These are phyloP conservation scores for Prochilodus magdalenae DNA, from an alignment of 2,113 vertebrate genomes.

Conservation along the genomic window DNA sequence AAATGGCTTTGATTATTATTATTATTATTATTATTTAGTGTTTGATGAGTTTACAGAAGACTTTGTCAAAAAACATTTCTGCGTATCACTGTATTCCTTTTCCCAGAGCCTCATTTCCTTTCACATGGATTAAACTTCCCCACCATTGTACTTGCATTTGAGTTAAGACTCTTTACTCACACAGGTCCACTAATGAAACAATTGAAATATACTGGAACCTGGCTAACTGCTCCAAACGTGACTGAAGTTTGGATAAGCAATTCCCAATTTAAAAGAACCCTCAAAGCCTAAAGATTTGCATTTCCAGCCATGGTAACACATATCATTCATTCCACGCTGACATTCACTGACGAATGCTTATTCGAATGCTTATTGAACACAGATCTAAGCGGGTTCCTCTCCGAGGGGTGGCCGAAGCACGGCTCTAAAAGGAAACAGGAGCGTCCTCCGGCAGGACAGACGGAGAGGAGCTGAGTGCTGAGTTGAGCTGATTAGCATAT, in stretches of 20 bases:
- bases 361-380: conserved; percentile 24
- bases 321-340: conserved; percentile 13
- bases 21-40: too few relatives aligned
- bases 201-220: too few relatives aligned
- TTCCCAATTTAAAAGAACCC: neutral
- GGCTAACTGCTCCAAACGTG: too few relatives aligned
- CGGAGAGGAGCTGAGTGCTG: conserved; percentile 72
- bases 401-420: conserved; percentile 13
- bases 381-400: conserved; percentile 21
- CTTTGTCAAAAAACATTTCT: too few relatives aligned
- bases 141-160: neutral
- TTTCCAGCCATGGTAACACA: neutral
- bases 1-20: too few relatives aligned
- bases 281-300: neutral
- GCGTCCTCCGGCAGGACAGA: conserved; percentile 57
- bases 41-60: too few relatives aligned
- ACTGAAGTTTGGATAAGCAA: neutral
- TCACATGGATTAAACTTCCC: neutral
- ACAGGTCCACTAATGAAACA: too few relatives aligned
- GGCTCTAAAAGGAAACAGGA: conserved; percentile 58
- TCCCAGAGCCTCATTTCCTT: too few relatives aligned
- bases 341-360: conserved; percentile 14
- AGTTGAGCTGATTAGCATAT: conserved; percentile 83
- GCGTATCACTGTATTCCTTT: too few relatives aligned
- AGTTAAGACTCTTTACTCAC: too few relatives aligned